phyloP scores from a whole-genome alignment of 1,140 invertebrate genomes.

The Drosophila mayri region DNA sequence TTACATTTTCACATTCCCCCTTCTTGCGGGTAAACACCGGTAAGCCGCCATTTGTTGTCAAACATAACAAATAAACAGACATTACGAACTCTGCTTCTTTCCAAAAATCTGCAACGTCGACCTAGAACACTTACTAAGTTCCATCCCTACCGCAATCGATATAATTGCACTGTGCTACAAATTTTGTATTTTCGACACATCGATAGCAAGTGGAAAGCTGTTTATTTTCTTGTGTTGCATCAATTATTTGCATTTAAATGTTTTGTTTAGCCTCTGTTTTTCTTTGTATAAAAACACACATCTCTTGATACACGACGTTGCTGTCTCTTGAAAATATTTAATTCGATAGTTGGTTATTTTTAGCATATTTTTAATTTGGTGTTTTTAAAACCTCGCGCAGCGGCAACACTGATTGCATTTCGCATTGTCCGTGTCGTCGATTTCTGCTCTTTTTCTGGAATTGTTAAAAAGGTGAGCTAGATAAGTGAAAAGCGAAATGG shows the following conservation, averaged over 20 bases:
- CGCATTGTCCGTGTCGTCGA: conserved; percentile 72
- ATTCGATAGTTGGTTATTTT: conserved; percentile 2
- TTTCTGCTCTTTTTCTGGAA: conserved; percentile 72
- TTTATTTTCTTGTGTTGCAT: not conserved
- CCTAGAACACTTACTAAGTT: not conserved
- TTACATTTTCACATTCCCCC: conserved; percentile 87
- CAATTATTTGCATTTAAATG: not conserved
- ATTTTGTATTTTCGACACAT: not conserved
- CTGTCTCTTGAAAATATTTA: not conserved
- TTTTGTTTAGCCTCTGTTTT: not conserved
- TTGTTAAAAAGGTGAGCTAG: conserved; percentile 70
- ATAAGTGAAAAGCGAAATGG: conserved; percentile 29
- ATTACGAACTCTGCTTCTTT: conserved; percentile 75
- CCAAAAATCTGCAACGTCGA: conserved; percentile 13
- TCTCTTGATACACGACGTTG: not conserved
- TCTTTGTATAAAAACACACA: not conserved
- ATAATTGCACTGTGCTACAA: not conserved
- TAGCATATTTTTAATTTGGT: not conserved
- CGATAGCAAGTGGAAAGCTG: not conserved
- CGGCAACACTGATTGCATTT: conserved; percentile 64
- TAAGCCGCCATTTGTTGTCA: conserved; percentile 89
- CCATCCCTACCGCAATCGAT: not conserved
- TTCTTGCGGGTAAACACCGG: conserved; percentile 89
- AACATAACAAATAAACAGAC: conserved; percentile 88
- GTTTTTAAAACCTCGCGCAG: conserved; percentile 20